These are phyloP conservation scores for Aethes cnicana DNA, from an alignment of 2,888 invertebrate species.

Conservation along the genomic window DNA sequence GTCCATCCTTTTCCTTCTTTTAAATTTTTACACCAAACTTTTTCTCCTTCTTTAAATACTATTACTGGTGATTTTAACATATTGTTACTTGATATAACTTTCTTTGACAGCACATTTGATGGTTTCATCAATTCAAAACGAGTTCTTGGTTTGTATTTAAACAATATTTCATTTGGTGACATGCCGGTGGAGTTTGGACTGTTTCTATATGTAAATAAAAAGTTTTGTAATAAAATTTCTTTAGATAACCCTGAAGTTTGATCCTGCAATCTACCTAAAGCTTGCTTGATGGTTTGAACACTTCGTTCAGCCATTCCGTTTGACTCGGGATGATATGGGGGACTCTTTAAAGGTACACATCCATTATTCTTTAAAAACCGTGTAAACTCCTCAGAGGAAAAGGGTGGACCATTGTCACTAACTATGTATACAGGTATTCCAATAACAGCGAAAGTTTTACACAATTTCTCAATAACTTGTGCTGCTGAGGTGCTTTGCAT, in stretches of 20 bases:
- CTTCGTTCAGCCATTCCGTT: neutral
- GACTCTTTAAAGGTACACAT: constrained; percentile 3
- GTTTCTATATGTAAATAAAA: constrained; percentile 15
- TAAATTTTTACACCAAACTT: neutral
- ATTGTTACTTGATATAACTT: neutral
- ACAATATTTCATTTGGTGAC: constrained; percentile 7
- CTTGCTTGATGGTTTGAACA: neutral
- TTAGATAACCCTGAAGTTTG: neutral
- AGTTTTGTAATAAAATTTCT: constrained; percentile 4
- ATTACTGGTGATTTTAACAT: neutral
- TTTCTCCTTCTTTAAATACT: neutral
- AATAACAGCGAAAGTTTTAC: constrained; percentile 24
- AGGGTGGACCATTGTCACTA: constrained; percentile 10
- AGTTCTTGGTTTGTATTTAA: constrained; percentile 4
- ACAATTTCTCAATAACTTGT: constrained; percentile 28
- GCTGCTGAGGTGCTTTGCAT: too few species aligned
- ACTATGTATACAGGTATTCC: constrained; percentile 13
- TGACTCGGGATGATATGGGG: neutral
- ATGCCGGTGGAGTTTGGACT: constrained; percentile 8
- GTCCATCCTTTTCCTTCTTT: neutral
- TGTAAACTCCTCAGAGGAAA: neutral
- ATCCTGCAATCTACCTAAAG: neutral
- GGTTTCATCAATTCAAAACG: constrained; percentile 9
- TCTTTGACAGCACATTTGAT: neutral
- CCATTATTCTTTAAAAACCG: constrained; percentile 8